Conservation (phyloP, 2,797 vertebrate species). For the Lepidocolaptes lacrymiger region DNA sequence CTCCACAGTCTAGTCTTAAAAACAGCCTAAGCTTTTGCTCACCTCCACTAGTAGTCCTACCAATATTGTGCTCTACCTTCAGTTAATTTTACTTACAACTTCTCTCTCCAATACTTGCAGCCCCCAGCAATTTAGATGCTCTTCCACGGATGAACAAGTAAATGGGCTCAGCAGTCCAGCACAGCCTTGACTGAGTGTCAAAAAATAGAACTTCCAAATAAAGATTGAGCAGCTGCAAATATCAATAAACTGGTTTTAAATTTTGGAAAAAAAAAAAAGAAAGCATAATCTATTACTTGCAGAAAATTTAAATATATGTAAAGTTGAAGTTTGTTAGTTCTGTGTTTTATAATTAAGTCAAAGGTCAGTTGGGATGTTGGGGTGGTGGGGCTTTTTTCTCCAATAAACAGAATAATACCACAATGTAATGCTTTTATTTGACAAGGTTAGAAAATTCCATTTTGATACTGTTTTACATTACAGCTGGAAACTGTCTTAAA, state of each 20-base stretch:
- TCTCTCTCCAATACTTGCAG: not conserved
- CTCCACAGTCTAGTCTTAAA: not conserved
- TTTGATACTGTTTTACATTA: not conserved
- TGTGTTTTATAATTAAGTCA: not conserved
- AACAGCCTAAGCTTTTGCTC: not conserved
- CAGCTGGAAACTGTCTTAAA: not conserved
- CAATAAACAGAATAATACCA: not conserved
- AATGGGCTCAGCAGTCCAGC: not conserved
- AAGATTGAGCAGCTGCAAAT: not conserved
- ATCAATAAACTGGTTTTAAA: not conserved
- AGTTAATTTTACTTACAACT: not conserved
- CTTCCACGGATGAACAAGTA: not conserved
- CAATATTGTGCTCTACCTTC: not conserved
- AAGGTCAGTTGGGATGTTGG: accelerated
- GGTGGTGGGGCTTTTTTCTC: accelerated
- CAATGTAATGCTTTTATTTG: not conserved
- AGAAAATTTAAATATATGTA: not conserved
- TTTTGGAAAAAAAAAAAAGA: not conserved
- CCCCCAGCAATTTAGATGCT: not conserved
- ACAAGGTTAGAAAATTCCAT: not conserved
- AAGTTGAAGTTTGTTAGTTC: not conserved
- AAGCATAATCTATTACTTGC: not conserved
- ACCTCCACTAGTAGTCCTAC: not conserved
- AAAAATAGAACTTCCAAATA: not conserved
- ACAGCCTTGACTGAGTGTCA: not conserved